phyloP scores from a whole-genome alignment of 1,140 invertebrate genomes.

The Macrocentrus cingulum region DNA sequence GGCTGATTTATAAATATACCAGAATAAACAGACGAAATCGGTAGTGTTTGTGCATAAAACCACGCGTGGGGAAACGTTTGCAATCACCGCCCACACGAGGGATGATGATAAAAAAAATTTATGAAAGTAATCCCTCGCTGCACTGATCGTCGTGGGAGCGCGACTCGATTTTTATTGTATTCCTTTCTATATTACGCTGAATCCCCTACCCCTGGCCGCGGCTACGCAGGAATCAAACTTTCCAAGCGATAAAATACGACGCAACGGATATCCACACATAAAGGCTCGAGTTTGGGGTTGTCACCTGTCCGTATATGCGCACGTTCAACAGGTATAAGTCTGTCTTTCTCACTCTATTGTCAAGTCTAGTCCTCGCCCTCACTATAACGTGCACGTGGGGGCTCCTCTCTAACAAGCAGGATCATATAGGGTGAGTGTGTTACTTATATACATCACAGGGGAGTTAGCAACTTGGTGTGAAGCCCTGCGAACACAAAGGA shows the following conservation, averaged over 20 bases:
- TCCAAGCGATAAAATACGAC: slow-evolving; percentile 48
- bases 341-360: slow-evolving; percentile 26
- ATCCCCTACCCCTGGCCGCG: slow-evolving; percentile 1
- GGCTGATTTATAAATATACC: too few relatives aligned
- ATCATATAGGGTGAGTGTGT: slow-evolving; percentile 4
- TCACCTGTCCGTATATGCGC: slow-evolving; percentile 51
- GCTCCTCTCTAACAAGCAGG: neutral
- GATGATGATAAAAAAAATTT: slow-evolving; percentile 36
- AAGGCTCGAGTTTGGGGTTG: slow-evolving; percentile 31
- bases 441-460: neutral
- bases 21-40: too few relatives aligned
- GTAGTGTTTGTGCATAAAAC: too few relatives aligned
- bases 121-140: slow-evolving; percentile 49
- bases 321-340: slow-evolving; percentile 50
- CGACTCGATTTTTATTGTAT: slow-evolving; percentile 40
- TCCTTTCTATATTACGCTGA: slow-evolving; percentile 27
- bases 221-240: slow-evolving; percentile 50
- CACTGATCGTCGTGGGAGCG: slow-evolving; percentile 57
- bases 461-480: neutral
- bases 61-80: neutral
- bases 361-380: slow-evolving; percentile 10
- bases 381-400: neutral
- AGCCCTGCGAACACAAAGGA: neutral
- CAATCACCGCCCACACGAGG: neutral
- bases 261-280: slow-evolving; percentile 41